These are phyloP conservation scores for Cerceris ruficornis DNA, from an alignment of 2,888 invertebrate genomes.

Conservation along the genomic window DNA sequence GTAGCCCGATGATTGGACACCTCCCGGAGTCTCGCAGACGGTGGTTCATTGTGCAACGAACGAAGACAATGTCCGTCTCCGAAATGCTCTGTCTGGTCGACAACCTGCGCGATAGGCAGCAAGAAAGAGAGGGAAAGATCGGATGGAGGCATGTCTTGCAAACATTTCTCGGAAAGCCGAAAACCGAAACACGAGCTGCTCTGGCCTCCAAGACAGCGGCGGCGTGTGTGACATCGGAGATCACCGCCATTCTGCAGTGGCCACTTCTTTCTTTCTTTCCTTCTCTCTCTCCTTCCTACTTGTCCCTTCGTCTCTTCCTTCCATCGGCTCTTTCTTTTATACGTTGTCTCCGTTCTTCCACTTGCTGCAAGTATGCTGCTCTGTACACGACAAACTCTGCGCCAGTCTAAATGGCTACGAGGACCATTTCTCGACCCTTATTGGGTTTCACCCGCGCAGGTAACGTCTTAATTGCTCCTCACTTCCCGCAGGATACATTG, in stretches of 20 bases:
- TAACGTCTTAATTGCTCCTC: slow-evolving; percentile 65
- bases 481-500: slow-evolving; percentile 60
- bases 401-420: slow-evolving; percentile 49
- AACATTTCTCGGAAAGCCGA: slow-evolving; percentile 76
- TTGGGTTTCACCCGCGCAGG: slow-evolving; percentile 65
- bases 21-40: slow-evolving; percentile 20
- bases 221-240: slow-evolving; percentile 77
- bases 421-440: slow-evolving; percentile 60
- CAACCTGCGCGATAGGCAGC: slow-evolving; percentile 26
- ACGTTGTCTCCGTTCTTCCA: slow-evolving; percentile 7
- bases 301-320: not conserved
- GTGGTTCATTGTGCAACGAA: slow-evolving; percentile 42
- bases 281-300: slow-evolving; percentile 27
- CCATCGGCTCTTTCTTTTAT: not conserved
- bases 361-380: slow-evolving; percentile 3
- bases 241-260: slow-evolving; percentile 70
- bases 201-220: slow-evolving; percentile 59
- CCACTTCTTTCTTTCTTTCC: slow-evolving; percentile 53
- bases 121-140: slow-evolving; percentile 16
- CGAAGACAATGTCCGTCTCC: slow-evolving; percentile 61
- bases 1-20: slow-evolving; percentile 47
- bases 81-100: slow-evolving; percentile 40
- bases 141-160: slow-evolving; percentile 40
- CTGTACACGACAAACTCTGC: slow-evolving; percentile 6
- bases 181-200: slow-evolving; percentile 76